Conservation (phyloP, 2,797 vertebrate genomes). For the Hippoglossus hippoglossus region DNA sequence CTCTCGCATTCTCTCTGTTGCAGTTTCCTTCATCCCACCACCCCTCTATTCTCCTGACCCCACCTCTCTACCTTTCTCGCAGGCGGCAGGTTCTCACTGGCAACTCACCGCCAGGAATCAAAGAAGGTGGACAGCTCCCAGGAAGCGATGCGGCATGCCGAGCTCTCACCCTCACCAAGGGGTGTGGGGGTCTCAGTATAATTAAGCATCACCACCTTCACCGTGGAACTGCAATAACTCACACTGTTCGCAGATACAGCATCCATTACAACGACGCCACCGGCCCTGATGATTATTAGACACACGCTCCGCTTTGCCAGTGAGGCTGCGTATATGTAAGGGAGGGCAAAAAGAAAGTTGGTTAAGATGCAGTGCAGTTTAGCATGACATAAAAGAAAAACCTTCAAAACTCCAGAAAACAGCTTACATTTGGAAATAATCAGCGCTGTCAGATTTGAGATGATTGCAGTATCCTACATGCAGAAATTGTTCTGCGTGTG, state of each 20-base stretch:
- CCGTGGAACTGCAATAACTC: conserved; percentile 52
- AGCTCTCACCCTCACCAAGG: conserved; percentile 26
- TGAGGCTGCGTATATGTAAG: conserved; percentile 9
- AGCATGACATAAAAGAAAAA: conserved; percentile 53
- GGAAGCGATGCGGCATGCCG: conserved; percentile 43
- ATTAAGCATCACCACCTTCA: conserved; percentile 66
- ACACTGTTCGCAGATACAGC: conserved; percentile 43
- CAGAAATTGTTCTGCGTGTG: conserved; percentile 32
- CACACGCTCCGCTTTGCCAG: conserved; percentile 29
- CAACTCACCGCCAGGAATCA: conserved; percentile 63
- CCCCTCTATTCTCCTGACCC: conserved; percentile 12
- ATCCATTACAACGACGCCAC: conserved; percentile 51
- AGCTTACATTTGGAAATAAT: conserved; percentile 43
- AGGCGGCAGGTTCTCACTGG: conserved; percentile 37
- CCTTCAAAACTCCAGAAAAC: conserved; percentile 44
- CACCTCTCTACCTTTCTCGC: conserved; percentile 28
- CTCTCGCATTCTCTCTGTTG: conserved; percentile 4
- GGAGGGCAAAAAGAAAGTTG: background rate
- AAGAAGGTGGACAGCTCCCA: conserved; percentile 62
- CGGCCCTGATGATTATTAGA: conserved; percentile 50
- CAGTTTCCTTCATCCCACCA: background rate
- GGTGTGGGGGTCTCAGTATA: conserved; percentile 49
- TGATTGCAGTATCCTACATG: conserved; percentile 26
- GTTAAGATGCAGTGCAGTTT: conserved; percentile 9
- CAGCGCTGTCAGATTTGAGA: conserved; percentile 41